Evolutionary conservation across 1,140 invertebrate genomes (phyloP).

Genomic region (Cherax destructor): DNA sequence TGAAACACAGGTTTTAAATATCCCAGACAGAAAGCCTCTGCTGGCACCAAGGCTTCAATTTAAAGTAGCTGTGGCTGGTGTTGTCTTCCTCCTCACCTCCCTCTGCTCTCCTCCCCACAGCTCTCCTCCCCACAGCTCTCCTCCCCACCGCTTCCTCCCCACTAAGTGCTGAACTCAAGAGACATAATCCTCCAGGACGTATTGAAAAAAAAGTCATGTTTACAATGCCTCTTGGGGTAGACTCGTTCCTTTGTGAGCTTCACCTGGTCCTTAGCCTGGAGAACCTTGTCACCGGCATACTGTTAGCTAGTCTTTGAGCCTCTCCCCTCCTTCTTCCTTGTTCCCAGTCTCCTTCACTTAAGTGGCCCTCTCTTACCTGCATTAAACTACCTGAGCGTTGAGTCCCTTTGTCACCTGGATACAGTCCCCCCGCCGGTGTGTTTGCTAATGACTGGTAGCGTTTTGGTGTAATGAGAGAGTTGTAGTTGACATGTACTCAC

Average conservation of each 20-base stretch:
- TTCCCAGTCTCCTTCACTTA: neutral
- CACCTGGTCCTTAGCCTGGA: neutral
- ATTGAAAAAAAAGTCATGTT: conserved; percentile 2
- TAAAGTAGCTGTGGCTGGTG: too few relatives aligned
- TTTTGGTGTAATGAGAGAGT: neutral
- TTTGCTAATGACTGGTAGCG: neutral
- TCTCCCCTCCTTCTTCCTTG: conserved; percentile 4
- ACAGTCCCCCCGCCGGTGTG: neutral
- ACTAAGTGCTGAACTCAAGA: too few relatives aligned
- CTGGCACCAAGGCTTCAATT: too few relatives aligned
- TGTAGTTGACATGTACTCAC: neutral
- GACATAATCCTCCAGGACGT: too few relatives aligned
- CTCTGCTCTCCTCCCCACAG: too few relatives aligned
- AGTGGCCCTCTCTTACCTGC: conserved; percentile 32
- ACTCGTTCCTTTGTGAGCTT: conserved; percentile 11
- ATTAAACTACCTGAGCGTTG: conserved; percentile 18
- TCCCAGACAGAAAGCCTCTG: too few relatives aligned
- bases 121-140: too few relatives aligned
- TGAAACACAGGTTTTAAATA: too few relatives aligned
- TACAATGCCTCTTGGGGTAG: neutral
- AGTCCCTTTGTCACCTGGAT: conserved; percentile 9
- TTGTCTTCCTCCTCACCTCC: too few relatives aligned
- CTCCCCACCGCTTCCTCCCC: too few relatives aligned
- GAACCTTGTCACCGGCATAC: neutral
- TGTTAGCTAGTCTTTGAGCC: neutral